These are phyloP conservation scores for Petaurus breviceps DNA, from an alignment of 2,113 vertebrate species.

Conservation along the genomic window DNA sequence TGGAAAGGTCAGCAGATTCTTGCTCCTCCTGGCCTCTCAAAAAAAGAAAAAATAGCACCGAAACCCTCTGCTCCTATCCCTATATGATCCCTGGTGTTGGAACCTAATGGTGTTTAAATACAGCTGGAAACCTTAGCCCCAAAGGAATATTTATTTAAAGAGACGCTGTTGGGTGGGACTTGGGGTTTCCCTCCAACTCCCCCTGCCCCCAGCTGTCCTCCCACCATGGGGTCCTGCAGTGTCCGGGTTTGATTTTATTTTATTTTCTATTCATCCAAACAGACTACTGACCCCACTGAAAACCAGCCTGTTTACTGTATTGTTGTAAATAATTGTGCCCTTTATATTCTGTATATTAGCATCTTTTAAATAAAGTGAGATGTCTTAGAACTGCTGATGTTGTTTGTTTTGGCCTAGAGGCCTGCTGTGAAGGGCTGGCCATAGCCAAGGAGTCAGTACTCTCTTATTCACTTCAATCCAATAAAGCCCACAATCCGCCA, in stretches of 20 bases:
- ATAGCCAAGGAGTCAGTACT: neutral
- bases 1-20: neutral
- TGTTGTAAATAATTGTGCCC: slow-evolving; percentile 85
- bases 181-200: neutral
- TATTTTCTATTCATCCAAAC: slow-evolving; percentile 66
- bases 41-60: neutral
- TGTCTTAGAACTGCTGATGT: slow-evolving; percentile 68
- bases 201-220: neutral
- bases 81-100: neutral
- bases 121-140: slow-evolving; percentile 58
- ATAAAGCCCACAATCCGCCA: no score
- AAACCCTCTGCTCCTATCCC: neutral
- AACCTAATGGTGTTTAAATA: slow-evolving; percentile 17
- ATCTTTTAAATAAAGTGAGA: slow-evolving; percentile 84
- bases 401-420: neutral
- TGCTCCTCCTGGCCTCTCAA: neutral
- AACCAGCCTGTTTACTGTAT: slow-evolving; percentile 81
- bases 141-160: slow-evolving; percentile 8
- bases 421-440: neutral
- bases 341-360: slow-evolving; percentile 89
- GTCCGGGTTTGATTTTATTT: slow-evolving; percentile 58
- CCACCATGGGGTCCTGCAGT: neutral
- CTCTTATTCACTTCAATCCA: neutral
- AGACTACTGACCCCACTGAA: slow-evolving; percentile 82
- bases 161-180: neutral